Evolutionary conservation across 2,113 vertebrate genomes (phyloP).

Genomic region (Gobio gobio): DNA sequence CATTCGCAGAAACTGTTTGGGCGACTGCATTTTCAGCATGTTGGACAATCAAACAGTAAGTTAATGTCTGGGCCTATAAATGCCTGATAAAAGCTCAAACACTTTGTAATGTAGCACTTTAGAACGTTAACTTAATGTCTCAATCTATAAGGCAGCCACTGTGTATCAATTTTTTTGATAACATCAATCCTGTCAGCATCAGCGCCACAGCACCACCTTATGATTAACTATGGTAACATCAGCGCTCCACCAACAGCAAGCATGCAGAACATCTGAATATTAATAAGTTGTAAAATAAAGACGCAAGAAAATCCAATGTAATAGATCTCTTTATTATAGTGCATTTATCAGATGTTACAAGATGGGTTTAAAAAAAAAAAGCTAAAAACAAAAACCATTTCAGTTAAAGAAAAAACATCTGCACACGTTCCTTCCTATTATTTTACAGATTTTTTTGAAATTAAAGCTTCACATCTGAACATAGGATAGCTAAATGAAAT

Average conservation of each 20-base stretch:
- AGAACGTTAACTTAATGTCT: too few species aligned
- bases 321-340: conserved; percentile 81
- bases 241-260: not conserved
- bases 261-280: not conserved
- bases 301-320: conserved; percentile 49
- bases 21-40: too few species aligned
- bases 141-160: too few species aligned
- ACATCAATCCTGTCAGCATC: too few species aligned
- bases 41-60: too few species aligned
- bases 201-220: not conserved
- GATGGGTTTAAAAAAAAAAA: conserved; percentile 69
- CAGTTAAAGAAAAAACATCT: conserved; percentile 60
- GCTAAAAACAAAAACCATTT: conserved; percentile 56
- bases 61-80: too few species aligned
- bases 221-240: not conserved
- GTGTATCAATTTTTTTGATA: too few species aligned
- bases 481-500: conserved; percentile 60
- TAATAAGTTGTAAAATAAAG: not conserved
- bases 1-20: too few species aligned
- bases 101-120: too few species aligned
- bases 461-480: conserved; percentile 75
- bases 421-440: conserved; percentile 63
- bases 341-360: conserved; percentile 79
- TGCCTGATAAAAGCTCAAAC: too few species aligned
- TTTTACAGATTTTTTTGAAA: conserved; percentile 66